Percentiles rank a stretch among this genome's conserved stretches.
phyloP scores from a whole-genome alignment of 2,113 vertebrate species.

The Antechinus flavipes region DNA sequence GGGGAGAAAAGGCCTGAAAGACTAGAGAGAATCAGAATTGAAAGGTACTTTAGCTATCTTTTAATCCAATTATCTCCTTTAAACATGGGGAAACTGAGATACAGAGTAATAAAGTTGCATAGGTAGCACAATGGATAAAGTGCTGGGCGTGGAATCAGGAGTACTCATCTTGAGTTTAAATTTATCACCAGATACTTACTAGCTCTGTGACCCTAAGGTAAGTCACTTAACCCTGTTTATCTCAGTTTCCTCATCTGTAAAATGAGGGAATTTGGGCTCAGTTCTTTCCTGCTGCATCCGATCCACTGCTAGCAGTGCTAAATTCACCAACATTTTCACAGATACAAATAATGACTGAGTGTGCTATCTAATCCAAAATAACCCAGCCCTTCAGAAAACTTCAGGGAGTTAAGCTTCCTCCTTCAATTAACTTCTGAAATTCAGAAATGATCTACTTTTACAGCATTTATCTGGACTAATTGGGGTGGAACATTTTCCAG shows the following conservation, averaged over 20 bases:
- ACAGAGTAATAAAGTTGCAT: background rate
- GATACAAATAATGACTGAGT: background rate
- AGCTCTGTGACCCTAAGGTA: too few species aligned
- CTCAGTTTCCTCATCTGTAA: background rate
- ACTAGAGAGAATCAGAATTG: background rate
- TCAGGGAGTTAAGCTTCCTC: background rate
- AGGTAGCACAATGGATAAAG: background rate
- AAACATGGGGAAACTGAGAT: background rate
- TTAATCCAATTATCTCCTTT: background rate
- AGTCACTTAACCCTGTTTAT: too few species aligned
- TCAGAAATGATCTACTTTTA: background rate
- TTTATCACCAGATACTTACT: too few species aligned
- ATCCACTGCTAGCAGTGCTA: background rate
- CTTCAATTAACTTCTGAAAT: background rate
- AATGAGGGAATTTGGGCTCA: background rate
- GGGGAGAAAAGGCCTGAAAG: background rate
- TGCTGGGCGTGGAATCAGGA: too few species aligned
- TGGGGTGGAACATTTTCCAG: conserved; percentile 28
- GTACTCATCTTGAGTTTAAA: too few species aligned
- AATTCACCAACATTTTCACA: background rate
- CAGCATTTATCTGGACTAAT: conserved; percentile 35
- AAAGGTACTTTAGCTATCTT: background rate
- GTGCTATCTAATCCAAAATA: background rate
- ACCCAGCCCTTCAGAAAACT: background rate
- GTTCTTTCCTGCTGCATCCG: background rate